These are phyloP conservation scores for Flabesymbios commensalis DNA, from an alignment of 2,888 invertebrate genomes.

Conservation along the genomic window DNA sequence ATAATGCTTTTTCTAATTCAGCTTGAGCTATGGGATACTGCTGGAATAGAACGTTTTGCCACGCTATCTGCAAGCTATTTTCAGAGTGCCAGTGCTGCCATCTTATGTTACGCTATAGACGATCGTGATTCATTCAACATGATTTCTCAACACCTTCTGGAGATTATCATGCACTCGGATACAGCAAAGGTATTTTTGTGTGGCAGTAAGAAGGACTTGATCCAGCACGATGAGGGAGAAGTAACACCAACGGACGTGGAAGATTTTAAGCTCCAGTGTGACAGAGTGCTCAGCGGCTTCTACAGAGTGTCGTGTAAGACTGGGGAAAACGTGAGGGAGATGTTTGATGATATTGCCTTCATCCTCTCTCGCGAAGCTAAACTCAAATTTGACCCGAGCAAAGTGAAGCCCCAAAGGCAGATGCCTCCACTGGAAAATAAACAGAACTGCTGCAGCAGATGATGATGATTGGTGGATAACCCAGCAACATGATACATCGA, in stretches of 20 bases:
- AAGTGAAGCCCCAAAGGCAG: not conserved
- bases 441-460: not conserved
- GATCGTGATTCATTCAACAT: constrained; percentile 91
- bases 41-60: constrained; percentile 94
- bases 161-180: constrained; percentile 91
- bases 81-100: constrained; percentile 92
- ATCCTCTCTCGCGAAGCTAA: constrained; percentile 44
- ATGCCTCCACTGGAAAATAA: not conserved
- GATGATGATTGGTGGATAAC: too few relatives aligned
- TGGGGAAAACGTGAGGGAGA: constrained; percentile 82
- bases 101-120: constrained; percentile 87
- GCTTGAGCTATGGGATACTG: constrained; percentile 95
- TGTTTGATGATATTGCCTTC: constrained; percentile 84
- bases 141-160: constrained; percentile 86
- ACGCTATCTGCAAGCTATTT: constrained; percentile 94
- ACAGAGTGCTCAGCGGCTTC: constrained; percentile 83
- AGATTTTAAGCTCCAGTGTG: constrained; percentile 81
- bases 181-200: constrained; percentile 94
- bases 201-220: constrained; percentile 87
- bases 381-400: constrained; percentile 21
- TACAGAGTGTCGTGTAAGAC: constrained; percentile 90
- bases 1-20: too few relatives aligned
- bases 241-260: constrained; percentile 5
- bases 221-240: constrained; percentile 64
- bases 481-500: too few relatives aligned